These are phyloP conservation scores for Ailurus styani DNA, from an alignment of 2,113 vertebrate species.

Conservation along the genomic window DNA sequence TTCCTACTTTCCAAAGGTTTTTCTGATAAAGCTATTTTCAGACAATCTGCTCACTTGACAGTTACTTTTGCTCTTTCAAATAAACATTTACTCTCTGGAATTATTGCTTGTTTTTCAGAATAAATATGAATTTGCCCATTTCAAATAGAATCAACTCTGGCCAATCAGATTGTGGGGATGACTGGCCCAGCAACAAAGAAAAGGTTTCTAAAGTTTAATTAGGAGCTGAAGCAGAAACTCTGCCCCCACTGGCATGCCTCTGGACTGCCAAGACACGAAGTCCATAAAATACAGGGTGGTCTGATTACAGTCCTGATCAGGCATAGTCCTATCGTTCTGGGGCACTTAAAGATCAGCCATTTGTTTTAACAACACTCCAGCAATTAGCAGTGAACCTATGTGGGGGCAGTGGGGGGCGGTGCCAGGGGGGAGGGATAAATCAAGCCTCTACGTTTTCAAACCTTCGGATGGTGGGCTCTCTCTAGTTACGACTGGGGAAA, in stretches of 20 bases:
- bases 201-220: conserved; percentile 67
- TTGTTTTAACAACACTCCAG: conserved; percentile 42
- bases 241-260: background rate
- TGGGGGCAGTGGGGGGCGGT: background rate
- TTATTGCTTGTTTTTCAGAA: conserved; percentile 56
- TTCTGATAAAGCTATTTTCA: conserved; percentile 71
- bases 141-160: conserved; percentile 56
- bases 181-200: conserved; percentile 66
- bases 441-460: background rate
- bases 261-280: background rate
- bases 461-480: background rate
- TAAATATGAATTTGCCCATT: conserved; percentile 66
- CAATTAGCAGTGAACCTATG: background rate
- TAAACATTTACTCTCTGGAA: conserved; percentile 69
- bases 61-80: conserved; percentile 64
- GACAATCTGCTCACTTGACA: conserved; percentile 68
- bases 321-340: background rate
- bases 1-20: conserved; percentile 64
- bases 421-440: background rate
- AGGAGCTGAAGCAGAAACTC: conserved; percentile 55
- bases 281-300: conserved; percentile 69
- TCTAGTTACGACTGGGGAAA: background rate
- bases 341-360: background rate
- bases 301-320: conserved; percentile 51
- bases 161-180: conserved; percentile 66